Base-by-base conservation (phyloP, 2,888 invertebrate genomes). In the Yponomeuta malinellus region DNA sequence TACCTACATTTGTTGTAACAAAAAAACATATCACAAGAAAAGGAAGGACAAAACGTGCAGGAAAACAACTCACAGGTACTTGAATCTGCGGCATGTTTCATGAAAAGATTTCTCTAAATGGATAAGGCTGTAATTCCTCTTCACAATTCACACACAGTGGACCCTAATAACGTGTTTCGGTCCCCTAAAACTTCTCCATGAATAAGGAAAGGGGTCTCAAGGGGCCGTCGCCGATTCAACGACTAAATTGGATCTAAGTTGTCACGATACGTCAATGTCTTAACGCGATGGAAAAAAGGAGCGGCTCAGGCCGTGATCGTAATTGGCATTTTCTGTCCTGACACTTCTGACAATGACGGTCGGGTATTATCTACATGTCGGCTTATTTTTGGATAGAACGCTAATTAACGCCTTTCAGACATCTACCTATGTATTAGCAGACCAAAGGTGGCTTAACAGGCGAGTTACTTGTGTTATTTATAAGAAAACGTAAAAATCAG, bases 201-300 rank as follows among this genome's bases (percentile, higher is more conserved):
- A 86, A 87, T 87, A 87, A 85, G 83, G 81, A 83, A 79, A 80
- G 75, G 79, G 78, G 75, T 84, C 87, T 83, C 86, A 52, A 52
- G 87, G 86, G 88, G 85, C 81, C 81, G 83, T 85, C 86, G 84
- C 83, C 81, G 84, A 85, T 85, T 87, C 83, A 81, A 81, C 76
- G 80, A 76, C 84, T 83, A 88, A 88, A 89, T 88, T 89, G 87
- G 85, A 87, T 88, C 82, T 78, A 82, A 81, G 82, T 83, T 86
- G 83, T 81, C 78, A 75, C 81, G 79, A 84, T 86, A 83, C 84
- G 84, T 85, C 81, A 80, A 79, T 79, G 82, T 82, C 80, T 78
- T 76, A 76, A 76, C 76, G 37, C 68, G 63, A 69, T 69, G 23
- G 33, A 63, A 69, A 63, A 69, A 37, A 69, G n/a, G 52, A n/a